Percentiles rank a stretch among this genome's conserved stretches.
Conservation (phyloP, 2,888 invertebrate genomes). For the Pollenia angustigena region DNA sequence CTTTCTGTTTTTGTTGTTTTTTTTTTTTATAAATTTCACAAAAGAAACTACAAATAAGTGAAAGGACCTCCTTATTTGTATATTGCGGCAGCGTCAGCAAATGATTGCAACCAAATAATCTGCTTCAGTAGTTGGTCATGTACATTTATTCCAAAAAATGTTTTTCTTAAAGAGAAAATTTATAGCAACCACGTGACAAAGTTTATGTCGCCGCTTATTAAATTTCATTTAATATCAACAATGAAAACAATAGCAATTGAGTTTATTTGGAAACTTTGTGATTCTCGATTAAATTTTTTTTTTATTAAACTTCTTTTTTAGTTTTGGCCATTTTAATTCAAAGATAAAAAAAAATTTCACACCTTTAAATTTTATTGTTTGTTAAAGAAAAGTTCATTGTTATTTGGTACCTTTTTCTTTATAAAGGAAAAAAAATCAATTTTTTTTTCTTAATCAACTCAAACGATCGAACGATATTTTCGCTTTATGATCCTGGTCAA, state of each 20-base stretch:
- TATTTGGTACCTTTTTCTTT: slow-evolving; percentile 30
- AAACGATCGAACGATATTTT: slow-evolving; percentile 75
- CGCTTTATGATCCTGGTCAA: slow-evolving; percentile 68
- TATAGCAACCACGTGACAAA: slow-evolving; percentile 77
- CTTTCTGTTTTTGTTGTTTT: not conserved
- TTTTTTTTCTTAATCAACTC: slow-evolving; percentile 60
- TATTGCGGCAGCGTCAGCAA: slow-evolving; percentile 21
- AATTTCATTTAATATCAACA: slow-evolving; percentile 74
- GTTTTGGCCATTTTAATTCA: slow-evolving; percentile 40
- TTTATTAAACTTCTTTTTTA: not conserved
- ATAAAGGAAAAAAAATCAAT: not conserved
- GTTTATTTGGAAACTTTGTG: slow-evolving; percentile 48
- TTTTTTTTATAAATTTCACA: not conserved
- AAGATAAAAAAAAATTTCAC: slow-evolving; percentile 59
- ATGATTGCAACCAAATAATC: slow-evolving; percentile 31
- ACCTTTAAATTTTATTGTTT: slow-evolving; percentile 67
- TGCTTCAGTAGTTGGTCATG: slow-evolving; percentile 14
- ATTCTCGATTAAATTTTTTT: not conserved
- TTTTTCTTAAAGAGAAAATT: slow-evolving; percentile 67
- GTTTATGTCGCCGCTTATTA: slow-evolving; percentile 77
- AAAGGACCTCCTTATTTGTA: slow-evolving; percentile 68
- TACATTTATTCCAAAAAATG: slow-evolving; percentile 18
- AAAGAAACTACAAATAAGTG: slow-evolving; percentile 54
- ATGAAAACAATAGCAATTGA: slow-evolving; percentile 65
- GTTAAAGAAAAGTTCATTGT: slow-evolving; percentile 53